A percentile compares a stretch with the other conserved stretches of the same genome.
Evolutionary conservation across 2,113 vertebrate genomes (phyloP).

Genomic region (Megaleporinus macrocephalus): DNA sequence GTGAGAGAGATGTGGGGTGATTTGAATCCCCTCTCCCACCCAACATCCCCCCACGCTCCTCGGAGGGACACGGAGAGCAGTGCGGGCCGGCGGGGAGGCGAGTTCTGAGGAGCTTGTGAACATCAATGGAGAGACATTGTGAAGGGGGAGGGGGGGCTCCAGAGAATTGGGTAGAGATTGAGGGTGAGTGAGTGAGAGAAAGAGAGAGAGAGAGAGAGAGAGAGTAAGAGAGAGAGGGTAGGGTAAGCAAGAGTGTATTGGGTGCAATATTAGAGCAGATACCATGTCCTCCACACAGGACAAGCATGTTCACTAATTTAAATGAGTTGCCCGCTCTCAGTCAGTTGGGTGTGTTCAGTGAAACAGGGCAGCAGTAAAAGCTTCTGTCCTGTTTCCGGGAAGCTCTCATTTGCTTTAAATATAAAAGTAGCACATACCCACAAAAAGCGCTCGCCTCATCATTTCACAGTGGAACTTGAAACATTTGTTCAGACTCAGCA

Average conservation of each 20-base stretch:
- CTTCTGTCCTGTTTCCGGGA: constrained; percentile 9
- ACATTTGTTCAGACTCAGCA: not conserved
- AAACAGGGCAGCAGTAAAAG: constrained; percentile 14
- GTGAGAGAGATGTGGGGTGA: constrained; percentile 40
- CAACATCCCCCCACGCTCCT: constrained; percentile 35
- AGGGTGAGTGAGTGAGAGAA: not conserved
- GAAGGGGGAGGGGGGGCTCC: constrained; percentile 21
- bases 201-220: not conserved
- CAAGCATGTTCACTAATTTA: constrained; percentile 43
- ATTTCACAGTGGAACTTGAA: not conserved
- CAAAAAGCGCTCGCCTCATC: not conserved
- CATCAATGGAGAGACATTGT: constrained; percentile 55
- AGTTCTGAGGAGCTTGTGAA: constrained; percentile 62
- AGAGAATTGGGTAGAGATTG: constrained; percentile 9
- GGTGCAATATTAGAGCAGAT: constrained; percentile 44
- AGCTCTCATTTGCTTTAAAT: not conserved
- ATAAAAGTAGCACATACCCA: not conserved
- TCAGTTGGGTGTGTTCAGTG: constrained; percentile 3
- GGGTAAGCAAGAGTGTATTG: constrained; percentile 28
- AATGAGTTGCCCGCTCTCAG: constrained; percentile 26
- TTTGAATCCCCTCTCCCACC: constrained; percentile 52
- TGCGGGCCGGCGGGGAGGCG: constrained; percentile 45
- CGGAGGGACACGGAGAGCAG: constrained; percentile 48
- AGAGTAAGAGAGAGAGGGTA: constrained; percentile 14
- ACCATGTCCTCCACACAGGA: constrained; percentile 54